phyloP scores from a whole-genome alignment of 2,797 vertebrate species.

The Petrocephalus schoutedeni region DNA sequence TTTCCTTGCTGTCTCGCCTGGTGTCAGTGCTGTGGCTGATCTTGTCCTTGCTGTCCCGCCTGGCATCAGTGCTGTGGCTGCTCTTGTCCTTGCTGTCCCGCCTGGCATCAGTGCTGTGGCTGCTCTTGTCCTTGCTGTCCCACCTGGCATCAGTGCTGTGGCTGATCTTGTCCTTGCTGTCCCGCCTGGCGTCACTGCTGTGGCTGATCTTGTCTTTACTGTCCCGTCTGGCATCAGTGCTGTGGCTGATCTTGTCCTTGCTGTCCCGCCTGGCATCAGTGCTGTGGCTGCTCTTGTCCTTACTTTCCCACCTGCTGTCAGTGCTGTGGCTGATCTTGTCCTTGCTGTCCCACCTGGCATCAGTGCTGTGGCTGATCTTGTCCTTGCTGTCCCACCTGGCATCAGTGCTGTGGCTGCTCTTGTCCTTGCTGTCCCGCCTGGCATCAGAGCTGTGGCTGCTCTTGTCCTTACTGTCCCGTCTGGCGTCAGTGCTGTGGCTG shows the following conservation, averaged over 20 bases:
- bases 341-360: constrained; percentile 42
- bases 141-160: not conserved
- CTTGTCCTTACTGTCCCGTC: not conserved
- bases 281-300: too few species aligned
- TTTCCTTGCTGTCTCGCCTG: not conserved
- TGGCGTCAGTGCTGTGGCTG: too few species aligned
- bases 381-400: not conserved
- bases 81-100: not conserved
- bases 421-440: not conserved
- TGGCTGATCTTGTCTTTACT: not conserved
- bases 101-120: not conserved
- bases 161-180: not conserved
- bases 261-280: too few species aligned
- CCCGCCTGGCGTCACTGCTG: not conserved
- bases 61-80: not conserved
- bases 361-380: constrained; percentile 58
- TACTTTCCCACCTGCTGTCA: too few species aligned
- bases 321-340: too few species aligned
- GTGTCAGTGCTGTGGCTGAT: not conserved
- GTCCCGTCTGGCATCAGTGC: not conserved
- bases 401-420: not conserved
- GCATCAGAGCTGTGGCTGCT: not conserved
- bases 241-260: too few species aligned
- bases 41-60: not conserved
- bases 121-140: not conserved